Conservation (phyloP, 2,797 vertebrate genomes). For the Miichthys miiuy region DNA sequence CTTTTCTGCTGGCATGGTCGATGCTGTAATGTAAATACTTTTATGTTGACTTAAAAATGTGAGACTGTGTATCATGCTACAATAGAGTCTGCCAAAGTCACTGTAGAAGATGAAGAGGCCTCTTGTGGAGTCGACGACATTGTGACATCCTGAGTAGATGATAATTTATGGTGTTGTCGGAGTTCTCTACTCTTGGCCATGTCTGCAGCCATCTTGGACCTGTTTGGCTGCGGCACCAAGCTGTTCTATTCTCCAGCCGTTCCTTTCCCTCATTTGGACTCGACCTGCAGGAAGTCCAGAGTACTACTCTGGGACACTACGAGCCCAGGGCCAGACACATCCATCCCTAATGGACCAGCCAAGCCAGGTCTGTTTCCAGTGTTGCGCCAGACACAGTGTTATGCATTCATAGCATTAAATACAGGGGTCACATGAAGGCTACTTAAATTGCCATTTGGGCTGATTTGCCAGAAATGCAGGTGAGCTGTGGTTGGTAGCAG, state of each 20-base stretch:
- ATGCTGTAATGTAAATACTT: constrained; percentile 60
- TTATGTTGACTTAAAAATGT: constrained; percentile 65
- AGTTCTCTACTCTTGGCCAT: constrained; percentile 51
- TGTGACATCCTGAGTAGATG: constrained; percentile 69
- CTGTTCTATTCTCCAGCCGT: constrained; percentile 62
- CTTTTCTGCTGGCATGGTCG: constrained; percentile 56
- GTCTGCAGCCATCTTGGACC: constrained; percentile 51
- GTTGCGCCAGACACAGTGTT: constrained; percentile 52
- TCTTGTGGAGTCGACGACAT: constrained; percentile 63
- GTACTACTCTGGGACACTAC: constrained; percentile 57
- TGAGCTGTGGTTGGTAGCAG: constrained; percentile 57
- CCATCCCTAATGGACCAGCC: constrained; percentile 71
- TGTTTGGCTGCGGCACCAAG: constrained; percentile 58
- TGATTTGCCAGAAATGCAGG: constrained; percentile 65
- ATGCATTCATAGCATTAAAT: constrained; percentile 64
- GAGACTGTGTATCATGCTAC: constrained; percentile 52
- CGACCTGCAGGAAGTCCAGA: constrained; percentile 69
- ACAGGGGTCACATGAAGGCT: constrained; percentile 62
- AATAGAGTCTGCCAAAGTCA: constrained; percentile 58
- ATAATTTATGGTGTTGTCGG: constrained; percentile 64
- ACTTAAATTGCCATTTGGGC: constrained; percentile 32
- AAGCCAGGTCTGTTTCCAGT: constrained; percentile 58
- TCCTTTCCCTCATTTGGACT: constrained; percentile 67
- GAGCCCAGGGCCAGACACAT: constrained; percentile 68
- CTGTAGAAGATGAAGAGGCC: constrained; percentile 61